Conservation (phyloP, 2,797 vertebrate species). For the Petrocephalus schoutedeni region DNA sequence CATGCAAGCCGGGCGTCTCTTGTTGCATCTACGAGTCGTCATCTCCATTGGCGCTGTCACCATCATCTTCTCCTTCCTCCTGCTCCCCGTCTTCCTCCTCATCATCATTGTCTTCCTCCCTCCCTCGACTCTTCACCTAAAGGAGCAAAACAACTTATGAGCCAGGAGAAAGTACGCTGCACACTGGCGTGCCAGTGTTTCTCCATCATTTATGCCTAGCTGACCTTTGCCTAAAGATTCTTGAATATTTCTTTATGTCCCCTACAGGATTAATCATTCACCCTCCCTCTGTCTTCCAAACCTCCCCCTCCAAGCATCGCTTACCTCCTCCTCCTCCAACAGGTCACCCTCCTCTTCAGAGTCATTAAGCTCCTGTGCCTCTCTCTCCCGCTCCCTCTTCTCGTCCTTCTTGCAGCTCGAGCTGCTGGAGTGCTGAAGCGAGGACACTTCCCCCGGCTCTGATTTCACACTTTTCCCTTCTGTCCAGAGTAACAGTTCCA, state of each 20-base stretch:
- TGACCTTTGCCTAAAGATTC: background rate
- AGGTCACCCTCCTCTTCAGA: constrained; percentile 77
- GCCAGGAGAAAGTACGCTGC: background rate
- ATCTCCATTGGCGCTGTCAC: constrained; percentile 81
- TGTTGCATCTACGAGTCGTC: constrained; percentile 66
- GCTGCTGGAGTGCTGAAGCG: constrained; percentile 59
- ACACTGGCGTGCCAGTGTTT: background rate
- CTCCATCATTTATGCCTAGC: background rate
- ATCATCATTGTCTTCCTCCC: constrained; percentile 60
- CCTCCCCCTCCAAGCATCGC: constrained; percentile 77
- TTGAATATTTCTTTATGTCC: background rate
- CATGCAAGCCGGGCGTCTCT: constrained; percentile 7
- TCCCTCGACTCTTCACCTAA: constrained; percentile 63
- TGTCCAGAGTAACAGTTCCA: constrained; percentile 28
- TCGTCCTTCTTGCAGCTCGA: constrained; percentile 71
- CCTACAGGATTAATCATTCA: background rate
- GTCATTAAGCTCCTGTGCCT: constrained; percentile 74
- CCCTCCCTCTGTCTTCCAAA: constrained; percentile 8
- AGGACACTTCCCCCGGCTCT: constrained; percentile 70
- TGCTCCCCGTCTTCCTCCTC: constrained; percentile 70
- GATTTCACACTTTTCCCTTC: constrained; percentile 69
- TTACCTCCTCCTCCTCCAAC: constrained; percentile 71
- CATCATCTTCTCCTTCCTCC: constrained; percentile 78
- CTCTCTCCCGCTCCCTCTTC: constrained; percentile 65
- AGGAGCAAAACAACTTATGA: background rate